These are phyloP conservation scores for Euplagia quadripunctaria DNA, from an alignment of 2,888 invertebrate species.

Conservation along the genomic window DNA sequence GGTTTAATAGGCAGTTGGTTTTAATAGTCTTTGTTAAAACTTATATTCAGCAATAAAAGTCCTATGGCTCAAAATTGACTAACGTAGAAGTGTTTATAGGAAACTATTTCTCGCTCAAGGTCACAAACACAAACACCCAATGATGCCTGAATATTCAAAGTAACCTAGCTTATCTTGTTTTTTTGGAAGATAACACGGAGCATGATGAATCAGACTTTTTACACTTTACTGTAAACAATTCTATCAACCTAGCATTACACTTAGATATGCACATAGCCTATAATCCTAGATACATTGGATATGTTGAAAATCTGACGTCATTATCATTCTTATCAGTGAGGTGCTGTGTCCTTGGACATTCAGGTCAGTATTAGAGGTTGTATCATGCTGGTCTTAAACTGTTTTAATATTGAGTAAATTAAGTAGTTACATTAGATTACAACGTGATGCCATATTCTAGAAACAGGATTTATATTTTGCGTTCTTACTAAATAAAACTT, in stretches of 20 bases:
- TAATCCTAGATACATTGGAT: slow-evolving; percentile 6
- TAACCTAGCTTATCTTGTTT: too few relatives aligned
- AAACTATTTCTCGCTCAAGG: too few relatives aligned
- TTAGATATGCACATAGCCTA: not conserved
- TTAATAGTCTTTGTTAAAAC: too few relatives aligned
- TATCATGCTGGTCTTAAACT: slow-evolving; percentile 42
- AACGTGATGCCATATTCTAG: not conserved
- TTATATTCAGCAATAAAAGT: too few relatives aligned
- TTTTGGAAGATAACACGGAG: not conserved
- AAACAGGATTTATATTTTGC: slow-evolving; percentile 3
- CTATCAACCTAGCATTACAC: not conserved
- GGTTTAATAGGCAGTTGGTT: too few relatives aligned
- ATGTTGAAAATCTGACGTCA: slow-evolving; percentile 37
- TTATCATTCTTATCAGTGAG: slow-evolving; percentile 41
- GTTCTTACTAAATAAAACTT: not conserved
- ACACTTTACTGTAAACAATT: not conserved
- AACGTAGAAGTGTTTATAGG: too few relatives aligned
- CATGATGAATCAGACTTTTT: not conserved
- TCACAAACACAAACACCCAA: too few relatives aligned
- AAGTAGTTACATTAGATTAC: slow-evolving; percentile 20
- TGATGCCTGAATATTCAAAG: too few relatives aligned
- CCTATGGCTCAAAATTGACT: too few relatives aligned
- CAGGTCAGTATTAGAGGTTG: slow-evolving; percentile 38
- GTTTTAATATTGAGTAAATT: slow-evolving; percentile 26
- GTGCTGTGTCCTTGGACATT: slow-evolving; percentile 44